Evolutionary conservation across 2,113 vertebrate genomes (phyloP).

Genomic region (Apistogramma diplotaenia): DNA sequence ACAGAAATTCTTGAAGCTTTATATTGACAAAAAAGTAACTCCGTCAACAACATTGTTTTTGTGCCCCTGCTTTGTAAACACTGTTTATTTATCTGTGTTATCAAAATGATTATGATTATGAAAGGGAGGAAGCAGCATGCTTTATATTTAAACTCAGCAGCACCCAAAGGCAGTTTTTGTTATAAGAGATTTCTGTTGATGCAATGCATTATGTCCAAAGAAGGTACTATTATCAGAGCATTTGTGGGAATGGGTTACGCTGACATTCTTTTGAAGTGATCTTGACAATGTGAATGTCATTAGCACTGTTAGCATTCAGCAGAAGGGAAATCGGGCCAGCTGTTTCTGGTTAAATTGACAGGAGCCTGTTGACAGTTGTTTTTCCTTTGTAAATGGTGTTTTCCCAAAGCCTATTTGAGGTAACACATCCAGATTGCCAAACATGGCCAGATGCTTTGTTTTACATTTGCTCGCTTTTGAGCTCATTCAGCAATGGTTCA

Average conservation of each 20-base stretch:
- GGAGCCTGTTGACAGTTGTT: neutral
- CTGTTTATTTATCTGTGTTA: slow-evolving; percentile 28
- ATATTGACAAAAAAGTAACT: slow-evolving; percentile 24
- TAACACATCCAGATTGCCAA: neutral
- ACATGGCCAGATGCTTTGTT: neutral
- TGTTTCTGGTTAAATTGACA: slow-evolving; percentile 5
- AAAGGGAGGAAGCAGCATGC: neutral
- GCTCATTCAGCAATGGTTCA: neutral
- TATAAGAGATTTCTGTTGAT: neutral
- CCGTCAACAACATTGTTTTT: slow-evolving; percentile 21
- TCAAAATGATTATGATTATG: slow-evolving; percentile 25
- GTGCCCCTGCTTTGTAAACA: slow-evolving; percentile 26
- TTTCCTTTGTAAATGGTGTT: neutral
- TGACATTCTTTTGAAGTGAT: neutral
- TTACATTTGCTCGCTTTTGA: neutral
- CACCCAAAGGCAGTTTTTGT: neutral
- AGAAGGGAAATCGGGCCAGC: neutral
- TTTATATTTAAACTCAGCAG: neutral
- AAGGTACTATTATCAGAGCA: neutral
- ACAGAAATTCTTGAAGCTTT: slow-evolving; percentile 5
- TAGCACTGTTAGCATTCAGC: neutral
- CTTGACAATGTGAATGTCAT: neutral
- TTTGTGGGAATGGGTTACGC: neutral
- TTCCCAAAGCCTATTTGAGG: neutral
- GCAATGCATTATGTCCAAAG: neutral